These are phyloP conservation scores for Macrotus californicus DNA, from an alignment of 2,113 vertebrate genomes.

Conservation along the genomic window DNA sequence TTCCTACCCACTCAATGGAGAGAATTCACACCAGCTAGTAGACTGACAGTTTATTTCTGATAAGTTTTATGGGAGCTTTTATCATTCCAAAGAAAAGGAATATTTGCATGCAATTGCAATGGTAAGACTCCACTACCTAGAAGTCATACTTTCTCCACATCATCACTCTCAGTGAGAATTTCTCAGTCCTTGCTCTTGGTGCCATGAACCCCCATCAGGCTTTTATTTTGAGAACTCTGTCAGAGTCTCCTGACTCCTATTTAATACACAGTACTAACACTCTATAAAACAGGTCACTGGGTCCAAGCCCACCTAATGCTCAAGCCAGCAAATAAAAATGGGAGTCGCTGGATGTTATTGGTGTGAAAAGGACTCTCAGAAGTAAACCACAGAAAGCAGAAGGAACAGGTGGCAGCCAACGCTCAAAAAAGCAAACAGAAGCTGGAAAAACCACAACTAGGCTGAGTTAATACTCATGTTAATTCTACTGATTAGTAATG, in stretches of 20 bases:
- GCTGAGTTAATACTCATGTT: accelerated
- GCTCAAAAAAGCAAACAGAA: neutral
- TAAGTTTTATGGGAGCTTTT: neutral
- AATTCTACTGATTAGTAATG: neutral
- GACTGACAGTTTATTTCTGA: neutral
- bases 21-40: neutral
- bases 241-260: neutral
- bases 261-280: neutral
- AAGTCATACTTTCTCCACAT: neutral
- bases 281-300: neutral
- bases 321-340: neutral
- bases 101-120: accelerated
- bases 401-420: neutral
- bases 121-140: neutral
- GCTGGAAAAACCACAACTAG: neutral
- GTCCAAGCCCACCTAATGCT: neutral
- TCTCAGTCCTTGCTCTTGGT: neutral
- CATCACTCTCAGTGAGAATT: neutral
- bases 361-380: neutral
- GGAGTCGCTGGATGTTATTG: neutral
- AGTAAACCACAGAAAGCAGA: neutral
- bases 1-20: neutral
- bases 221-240: neutral
- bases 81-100: neutral
- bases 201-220: neutral